phyloP scores from a whole-genome alignment of 2,888 invertebrate genomes.

The Acleris cristana region DNA sequence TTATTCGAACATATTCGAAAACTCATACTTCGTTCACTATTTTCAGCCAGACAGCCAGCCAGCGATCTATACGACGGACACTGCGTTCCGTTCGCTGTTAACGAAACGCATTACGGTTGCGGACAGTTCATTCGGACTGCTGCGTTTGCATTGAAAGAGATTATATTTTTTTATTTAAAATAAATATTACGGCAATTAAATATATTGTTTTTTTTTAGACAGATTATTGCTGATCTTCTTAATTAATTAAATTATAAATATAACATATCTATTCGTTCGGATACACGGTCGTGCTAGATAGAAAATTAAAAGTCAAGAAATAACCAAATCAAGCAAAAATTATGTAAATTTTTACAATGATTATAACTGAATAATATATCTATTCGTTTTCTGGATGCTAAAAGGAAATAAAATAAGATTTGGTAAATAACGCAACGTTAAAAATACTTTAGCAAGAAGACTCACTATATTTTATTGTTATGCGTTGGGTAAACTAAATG shows the following conservation, averaged over 20 bases:
- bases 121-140: conserved; percentile 38
- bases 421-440: no score
- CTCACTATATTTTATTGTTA: no score
- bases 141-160: conserved; percentile 20
- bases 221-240: no score
- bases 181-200: background rate
- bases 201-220: background rate
- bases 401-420: no score
- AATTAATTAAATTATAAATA: no score
- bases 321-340: no score
- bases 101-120: conserved; percentile 55
- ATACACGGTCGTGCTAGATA: background rate
- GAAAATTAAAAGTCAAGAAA: background rate
- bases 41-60: conserved; percentile 79
- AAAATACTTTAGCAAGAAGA: no score
- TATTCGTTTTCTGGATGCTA: no score
- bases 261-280: background rate
- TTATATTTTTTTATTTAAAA: background rate
- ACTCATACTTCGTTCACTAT: conserved; percentile 83
- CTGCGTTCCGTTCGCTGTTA: conserved; percentile 82
- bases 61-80: conserved; percentile 81
- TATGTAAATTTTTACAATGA: no score
- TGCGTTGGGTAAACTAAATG: no score
- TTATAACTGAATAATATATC: no score
- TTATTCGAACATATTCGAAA: conserved; percentile 83